These are phyloP conservation scores for Melanargia galathea DNA, from an alignment of 2,888 invertebrate species.

Conservation along the genomic window DNA sequence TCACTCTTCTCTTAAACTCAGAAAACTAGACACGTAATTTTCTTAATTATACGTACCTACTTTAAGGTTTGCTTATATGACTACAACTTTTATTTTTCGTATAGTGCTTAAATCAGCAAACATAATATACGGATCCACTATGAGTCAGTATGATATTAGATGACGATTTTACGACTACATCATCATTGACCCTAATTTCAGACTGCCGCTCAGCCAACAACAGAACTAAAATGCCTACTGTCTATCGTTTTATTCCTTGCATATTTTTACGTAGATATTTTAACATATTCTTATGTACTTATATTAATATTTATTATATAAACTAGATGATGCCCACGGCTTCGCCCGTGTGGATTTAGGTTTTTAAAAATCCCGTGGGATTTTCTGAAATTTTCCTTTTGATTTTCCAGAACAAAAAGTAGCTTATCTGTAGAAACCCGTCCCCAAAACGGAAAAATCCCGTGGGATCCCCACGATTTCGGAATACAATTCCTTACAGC, in stretches of 20 bases:
- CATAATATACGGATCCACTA: conserved; percentile 1
- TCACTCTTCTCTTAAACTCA: no score
- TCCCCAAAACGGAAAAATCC: no score
- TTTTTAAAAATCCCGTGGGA: no score
- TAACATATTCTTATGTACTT: background rate
- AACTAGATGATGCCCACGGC: no score
- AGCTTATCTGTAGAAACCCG: no score
- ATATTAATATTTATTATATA: no score
- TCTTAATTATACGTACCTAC: background rate
- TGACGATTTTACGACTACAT: conserved; percentile 63
- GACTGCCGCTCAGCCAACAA: conserved; percentile 30
- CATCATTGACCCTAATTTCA: conserved; percentile 76
- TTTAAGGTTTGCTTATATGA: background rate
- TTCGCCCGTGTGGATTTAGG: no score
- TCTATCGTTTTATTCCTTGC: conserved; percentile 4
- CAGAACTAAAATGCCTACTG: conserved; percentile 26
- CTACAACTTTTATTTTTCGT: background rate
- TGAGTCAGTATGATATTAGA: conserved; percentile 47
- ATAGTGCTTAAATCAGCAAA: background rate
- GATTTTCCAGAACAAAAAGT: no score
- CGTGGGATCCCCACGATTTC: no score
- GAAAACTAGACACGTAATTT: background rate
- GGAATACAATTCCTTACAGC: no score
- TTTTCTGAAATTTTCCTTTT: no score
- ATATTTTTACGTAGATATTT: background rate